A percentile compares a stretch with the other conserved stretches of the same genome.
These are phyloP conservation scores for Manis crassicaudata DNA, from an alignment of 2,797 vertebrate genomes.

Conservation along the genomic window DNA sequence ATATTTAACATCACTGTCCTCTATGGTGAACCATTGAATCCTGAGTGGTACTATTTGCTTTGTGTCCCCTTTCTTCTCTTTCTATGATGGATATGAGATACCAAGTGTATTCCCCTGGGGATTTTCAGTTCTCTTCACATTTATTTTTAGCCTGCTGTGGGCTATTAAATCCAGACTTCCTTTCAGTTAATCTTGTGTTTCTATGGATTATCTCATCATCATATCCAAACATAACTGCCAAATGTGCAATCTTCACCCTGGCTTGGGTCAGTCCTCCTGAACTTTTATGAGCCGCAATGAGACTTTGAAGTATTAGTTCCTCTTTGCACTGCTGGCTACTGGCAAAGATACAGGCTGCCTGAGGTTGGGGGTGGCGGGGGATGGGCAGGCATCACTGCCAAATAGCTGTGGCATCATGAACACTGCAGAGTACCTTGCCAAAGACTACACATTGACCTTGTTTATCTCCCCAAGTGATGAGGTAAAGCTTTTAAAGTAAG, in stretches of 20 bases:
- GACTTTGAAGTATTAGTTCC: conserved; percentile 71
- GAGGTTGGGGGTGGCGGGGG: conserved; percentile 15
- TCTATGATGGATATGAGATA: not conserved
- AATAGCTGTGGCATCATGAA: conserved; percentile 68
- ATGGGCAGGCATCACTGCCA: conserved; percentile 58
- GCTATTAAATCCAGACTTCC: conserved; percentile 61
- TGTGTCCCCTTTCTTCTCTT: not conserved
- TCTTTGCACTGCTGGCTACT: conserved; percentile 42
- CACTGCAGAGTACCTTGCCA: conserved; percentile 74
- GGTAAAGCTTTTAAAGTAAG: conserved; percentile 79
- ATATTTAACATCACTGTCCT: not conserved
- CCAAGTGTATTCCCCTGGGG: not conserved
- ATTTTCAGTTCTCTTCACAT: conserved; percentile 48
- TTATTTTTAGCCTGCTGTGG: conserved; percentile 66
- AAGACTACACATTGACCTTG: conserved; percentile 76
- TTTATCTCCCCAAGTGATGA: conserved; percentile 79
- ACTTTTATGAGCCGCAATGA: conserved; percentile 53
- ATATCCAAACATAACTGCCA: conserved; percentile 58
- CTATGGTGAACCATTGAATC: not conserved
- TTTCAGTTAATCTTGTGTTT: conserved; percentile 56
- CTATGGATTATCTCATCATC: conserved; percentile 63
- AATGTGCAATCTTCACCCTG: conserved; percentile 15
- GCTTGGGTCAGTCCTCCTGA: conserved; percentile 51
- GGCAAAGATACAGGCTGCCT: conserved; percentile 67
- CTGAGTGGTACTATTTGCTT: not conserved